A percentile compares a stretch with the other conserved stretches of the same genome.
phyloP scores from a whole-genome alignment of 2,888 invertebrate genomes.

The Caenorhabditis becei region DNA sequence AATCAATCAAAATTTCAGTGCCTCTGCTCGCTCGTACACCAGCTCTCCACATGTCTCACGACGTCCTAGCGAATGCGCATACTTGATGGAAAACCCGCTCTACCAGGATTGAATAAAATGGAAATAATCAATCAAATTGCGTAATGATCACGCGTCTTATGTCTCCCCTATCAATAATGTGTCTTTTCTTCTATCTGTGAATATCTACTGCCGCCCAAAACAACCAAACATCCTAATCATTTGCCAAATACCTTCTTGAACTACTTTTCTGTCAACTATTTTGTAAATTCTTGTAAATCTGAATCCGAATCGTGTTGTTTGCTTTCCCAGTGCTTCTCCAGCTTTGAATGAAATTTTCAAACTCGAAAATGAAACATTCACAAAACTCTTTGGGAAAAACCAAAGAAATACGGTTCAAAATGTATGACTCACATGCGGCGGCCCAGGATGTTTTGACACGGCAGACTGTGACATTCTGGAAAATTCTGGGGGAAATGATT shows the following conservation, averaged over 20 bases:
- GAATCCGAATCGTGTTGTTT: too few relatives aligned
- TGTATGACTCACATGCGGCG: too few relatives aligned
- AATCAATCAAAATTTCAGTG: constrained; percentile 49
- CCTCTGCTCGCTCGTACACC: constrained; percentile 60
- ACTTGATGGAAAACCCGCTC: constrained; percentile 71
- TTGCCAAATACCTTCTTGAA: neutral
- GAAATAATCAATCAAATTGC: constrained; percentile 35
- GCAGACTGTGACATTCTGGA: too few relatives aligned
- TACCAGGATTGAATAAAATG: constrained; percentile 64
- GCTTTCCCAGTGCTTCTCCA: neutral
- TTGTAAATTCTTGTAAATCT: too few relatives aligned
- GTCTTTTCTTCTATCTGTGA: constrained; percentile 42
- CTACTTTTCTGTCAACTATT: neutral
- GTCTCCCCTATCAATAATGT: constrained; percentile 33
- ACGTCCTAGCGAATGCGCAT: constrained; percentile 68
- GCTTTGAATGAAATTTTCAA: constrained; percentile 9
- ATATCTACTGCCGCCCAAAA: constrained; percentile 50
- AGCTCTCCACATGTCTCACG: constrained; percentile 63
- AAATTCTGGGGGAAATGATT: too few relatives aligned
- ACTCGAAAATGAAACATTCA: neutral
- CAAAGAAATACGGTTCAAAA: too few relatives aligned
- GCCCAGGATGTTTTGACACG: too few relatives aligned
- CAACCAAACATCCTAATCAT: constrained; percentile 41
- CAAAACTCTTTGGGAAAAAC: neutral
- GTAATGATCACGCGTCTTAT: constrained; percentile 41